Base-by-base conservation (phyloP, 2,113 vertebrate genomes). In the Alexandromys fortis region DNA sequence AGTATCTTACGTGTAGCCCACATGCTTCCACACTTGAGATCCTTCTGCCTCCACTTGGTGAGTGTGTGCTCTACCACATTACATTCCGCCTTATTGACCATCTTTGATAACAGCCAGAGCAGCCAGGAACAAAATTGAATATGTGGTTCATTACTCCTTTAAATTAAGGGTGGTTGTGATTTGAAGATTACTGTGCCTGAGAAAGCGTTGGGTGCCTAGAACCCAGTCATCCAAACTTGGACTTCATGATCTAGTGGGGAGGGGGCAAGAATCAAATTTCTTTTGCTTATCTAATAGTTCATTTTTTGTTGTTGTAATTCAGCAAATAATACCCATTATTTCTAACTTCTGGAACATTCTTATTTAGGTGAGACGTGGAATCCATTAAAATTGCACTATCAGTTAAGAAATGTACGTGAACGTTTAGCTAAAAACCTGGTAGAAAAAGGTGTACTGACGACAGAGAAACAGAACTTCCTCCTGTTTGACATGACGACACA, bases 401-500 rank as follows among this genome's bases (percentile, higher is more conserved):
- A 99, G 16, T 98, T 99, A 96, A 98, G 99, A 98, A 99, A 99
- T 0, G 99, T 99, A 19, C 99, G 99, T 24, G 99, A 99, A 97
- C 98, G 99, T 1, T 98, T 99, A 98, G 99, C 99, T 96, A 99
- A 99, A 98, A 99, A 99, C 98, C 98, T 99, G 91, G 99, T 99
- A 97, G 99, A 99, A 97, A 99, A 99, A 96, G 99, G 99, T 5
- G 99, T 99, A 89, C 97, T 99, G 96, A 99, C 99, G 7, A 99
- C 99, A 9, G 99, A 99, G 98, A 99, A 99, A 98, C 99, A 99
- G 98, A 99, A 99, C 99, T 99, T 99, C 98, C 98, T 99, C 89
- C 99, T 99, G 22, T 99, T 99, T 97, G 99, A 99, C 98, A 99
- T 99, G 99, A 99, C 99, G 35, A 99, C 99, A 0, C 99, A 99